Evolutionary conservation across 2,113 vertebrate genomes (phyloP).

Genomic region (Nansenia antarctica): DNA sequence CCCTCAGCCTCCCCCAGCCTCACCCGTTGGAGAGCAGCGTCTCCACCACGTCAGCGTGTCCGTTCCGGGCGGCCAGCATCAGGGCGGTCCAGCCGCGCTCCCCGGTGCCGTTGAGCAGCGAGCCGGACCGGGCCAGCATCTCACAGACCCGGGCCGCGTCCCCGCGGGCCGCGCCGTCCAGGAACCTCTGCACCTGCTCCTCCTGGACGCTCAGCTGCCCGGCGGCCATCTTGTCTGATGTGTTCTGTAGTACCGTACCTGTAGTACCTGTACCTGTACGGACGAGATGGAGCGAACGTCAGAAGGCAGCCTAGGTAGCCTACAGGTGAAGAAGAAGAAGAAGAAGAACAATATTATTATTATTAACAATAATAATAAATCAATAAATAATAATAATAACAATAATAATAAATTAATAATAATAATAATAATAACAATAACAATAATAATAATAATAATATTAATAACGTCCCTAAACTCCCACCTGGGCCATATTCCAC

Average conservation of each 20-base stretch:
- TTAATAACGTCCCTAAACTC: too few species aligned
- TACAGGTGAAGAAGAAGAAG: background rate
- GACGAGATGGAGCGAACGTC: background rate
- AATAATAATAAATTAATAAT: too few species aligned
- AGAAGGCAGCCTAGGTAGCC: too few species aligned
- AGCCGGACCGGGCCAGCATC: conserved; percentile 69
- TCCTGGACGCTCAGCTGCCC: conserved; percentile 54
- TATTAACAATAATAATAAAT: too few species aligned
- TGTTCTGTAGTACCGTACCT: too few species aligned
- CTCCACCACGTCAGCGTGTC: conserved; percentile 75
- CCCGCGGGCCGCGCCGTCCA: conserved; percentile 80
- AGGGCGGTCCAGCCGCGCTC: conserved; percentile 89
- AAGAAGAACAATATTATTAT: too few species aligned
- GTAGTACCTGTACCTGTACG: background rate
- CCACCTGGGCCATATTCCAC: too few species aligned
- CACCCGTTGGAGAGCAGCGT: conserved; percentile 85
- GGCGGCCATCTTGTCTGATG: conserved; percentile 57
- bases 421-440: too few species aligned
- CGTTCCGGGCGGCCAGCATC: conserved; percentile 89
- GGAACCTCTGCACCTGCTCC: conserved; percentile 77
- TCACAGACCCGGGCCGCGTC: conserved; percentile 69
- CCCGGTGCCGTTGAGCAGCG: conserved; percentile 77
- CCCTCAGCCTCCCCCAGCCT: conserved; percentile 16
- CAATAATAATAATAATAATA: too few species aligned
- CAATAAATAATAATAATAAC: too few species aligned